These are phyloP conservation scores for Premnoplex brunnescens DNA, from an alignment of 2,797 vertebrate genomes.

Conservation along the genomic window DNA sequence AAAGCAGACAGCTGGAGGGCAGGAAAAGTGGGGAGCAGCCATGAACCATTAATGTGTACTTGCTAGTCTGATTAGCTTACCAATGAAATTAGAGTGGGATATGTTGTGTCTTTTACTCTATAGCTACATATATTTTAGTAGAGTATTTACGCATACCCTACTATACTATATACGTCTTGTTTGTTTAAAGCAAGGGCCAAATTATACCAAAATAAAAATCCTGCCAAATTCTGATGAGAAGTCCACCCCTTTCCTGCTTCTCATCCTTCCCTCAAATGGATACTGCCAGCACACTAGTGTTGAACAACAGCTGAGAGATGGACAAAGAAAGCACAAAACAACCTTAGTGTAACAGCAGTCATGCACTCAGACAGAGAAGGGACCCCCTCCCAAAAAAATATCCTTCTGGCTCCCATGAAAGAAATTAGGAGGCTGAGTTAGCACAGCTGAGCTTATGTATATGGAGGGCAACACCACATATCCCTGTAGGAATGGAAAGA, in stretches of 20 bases:
- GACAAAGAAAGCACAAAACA: background rate
- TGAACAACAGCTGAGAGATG: background rate
- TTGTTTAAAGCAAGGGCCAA: background rate
- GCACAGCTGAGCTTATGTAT: background rate
- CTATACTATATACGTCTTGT: background rate
- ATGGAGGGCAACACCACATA: fast-evolving
- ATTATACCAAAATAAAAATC: background rate
- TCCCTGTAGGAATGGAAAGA: background rate
- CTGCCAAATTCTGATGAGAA: background rate
- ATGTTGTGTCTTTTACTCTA: background rate
- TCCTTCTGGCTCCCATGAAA: background rate
- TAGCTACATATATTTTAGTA: background rate
- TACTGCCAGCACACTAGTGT: background rate
- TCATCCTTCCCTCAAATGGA: background rate
- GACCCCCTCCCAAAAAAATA: background rate
- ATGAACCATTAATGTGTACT: background rate
- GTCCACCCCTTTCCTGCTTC: background rate
- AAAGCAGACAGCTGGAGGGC: slow-evolving; percentile 37
- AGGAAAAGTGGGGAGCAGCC: background rate
- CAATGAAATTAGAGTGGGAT: background rate
- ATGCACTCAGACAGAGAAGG: background rate
- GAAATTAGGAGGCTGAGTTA: background rate
- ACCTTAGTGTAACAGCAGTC: background rate
- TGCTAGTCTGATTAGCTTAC: background rate
- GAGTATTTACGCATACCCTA: background rate